A percentile compares a stretch with the other conserved stretches of the same genome.
These are phyloP conservation scores for Thymelicus lineola DNA, from an alignment of 2,888 invertebrate genomes.

Conservation along the genomic window DNA sequence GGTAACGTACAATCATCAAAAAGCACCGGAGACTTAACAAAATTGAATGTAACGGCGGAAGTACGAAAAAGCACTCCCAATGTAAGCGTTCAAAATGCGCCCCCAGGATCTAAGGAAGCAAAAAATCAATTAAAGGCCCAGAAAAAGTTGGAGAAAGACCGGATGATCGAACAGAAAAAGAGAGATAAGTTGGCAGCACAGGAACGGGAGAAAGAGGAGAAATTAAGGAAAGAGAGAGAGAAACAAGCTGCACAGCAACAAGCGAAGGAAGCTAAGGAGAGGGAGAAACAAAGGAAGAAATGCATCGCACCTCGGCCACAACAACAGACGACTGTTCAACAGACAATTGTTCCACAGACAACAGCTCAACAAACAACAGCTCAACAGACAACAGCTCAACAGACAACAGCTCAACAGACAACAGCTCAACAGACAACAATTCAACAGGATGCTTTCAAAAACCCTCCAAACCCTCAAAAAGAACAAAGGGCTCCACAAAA, in stretches of 20 bases:
- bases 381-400: neutral
- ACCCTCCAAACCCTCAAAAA: neutral
- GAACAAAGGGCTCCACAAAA: neutral
- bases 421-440: neutral
- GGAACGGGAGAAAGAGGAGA: constrained; percentile 59
- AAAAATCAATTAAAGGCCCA: constrained; percentile 59
- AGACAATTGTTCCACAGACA: neutral
- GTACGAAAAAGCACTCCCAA: constrained; percentile 57
- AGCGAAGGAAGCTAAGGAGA: constrained; percentile 47
- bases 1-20: constrained; percentile 52
- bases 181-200: constrained; percentile 54
- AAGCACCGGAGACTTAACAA: constrained; percentile 61
- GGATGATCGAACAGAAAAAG: constrained; percentile 56
- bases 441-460: neutral
- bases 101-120: constrained; percentile 47
- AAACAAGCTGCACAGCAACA: constrained; percentile 47
- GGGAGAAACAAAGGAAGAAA: constrained; percentile 46
- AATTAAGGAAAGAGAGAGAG: constrained; percentile 53
- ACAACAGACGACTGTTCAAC: constrained; percentile 8
- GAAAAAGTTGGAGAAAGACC: constrained; percentile 63
- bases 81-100: constrained; percentile 51
- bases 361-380: too few species aligned
- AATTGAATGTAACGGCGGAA: constrained; percentile 46
- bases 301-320: constrained; percentile 41
- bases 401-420: too few species aligned